Percentiles rank a stretch among this genome's conserved stretches.
Evolutionary conservation across 2,113 vertebrate species (phyloP).

Genomic region (Poicephalus gulielmi): DNA sequence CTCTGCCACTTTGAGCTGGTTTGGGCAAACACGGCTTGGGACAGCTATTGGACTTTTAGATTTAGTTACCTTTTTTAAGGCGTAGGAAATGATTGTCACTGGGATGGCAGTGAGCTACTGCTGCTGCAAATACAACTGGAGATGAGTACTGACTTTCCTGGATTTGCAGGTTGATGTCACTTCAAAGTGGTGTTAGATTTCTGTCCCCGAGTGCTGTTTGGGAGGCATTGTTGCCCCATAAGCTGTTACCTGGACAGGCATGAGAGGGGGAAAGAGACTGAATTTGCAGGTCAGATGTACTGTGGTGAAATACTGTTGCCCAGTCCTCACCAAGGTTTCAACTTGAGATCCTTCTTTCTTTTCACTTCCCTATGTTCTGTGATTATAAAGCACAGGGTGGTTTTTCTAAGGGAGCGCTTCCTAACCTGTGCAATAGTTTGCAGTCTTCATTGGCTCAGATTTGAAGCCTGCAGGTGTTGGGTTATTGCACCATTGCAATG

Average conservation of each 20-base stretch:
- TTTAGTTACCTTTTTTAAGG: neutral
- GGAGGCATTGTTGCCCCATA: neutral
- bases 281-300: neutral
- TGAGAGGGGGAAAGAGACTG: neutral
- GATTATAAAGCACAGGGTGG: neutral
- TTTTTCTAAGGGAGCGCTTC: neutral
- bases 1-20: neutral
- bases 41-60: neutral
- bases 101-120: neutral
- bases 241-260: neutral
- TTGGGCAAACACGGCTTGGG: neutral
- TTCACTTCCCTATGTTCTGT: accelerated
- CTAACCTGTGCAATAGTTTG: neutral
- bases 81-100: neutral
- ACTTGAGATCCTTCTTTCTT: neutral
- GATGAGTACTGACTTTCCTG: neutral
- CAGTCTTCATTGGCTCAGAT: neutral
- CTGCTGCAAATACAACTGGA: neutral
- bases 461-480: neutral
- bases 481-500: neutral
- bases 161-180: neutral
- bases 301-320: neutral
- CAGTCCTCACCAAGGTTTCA: neutral
- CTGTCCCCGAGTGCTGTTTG: neutral
- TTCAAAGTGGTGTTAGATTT: neutral